A percentile compares a stretch with the other conserved stretches of the same genome.
phyloP scores from a whole-genome alignment of 2,888 invertebrate genomes.

The Acronicta aceris region DNA sequence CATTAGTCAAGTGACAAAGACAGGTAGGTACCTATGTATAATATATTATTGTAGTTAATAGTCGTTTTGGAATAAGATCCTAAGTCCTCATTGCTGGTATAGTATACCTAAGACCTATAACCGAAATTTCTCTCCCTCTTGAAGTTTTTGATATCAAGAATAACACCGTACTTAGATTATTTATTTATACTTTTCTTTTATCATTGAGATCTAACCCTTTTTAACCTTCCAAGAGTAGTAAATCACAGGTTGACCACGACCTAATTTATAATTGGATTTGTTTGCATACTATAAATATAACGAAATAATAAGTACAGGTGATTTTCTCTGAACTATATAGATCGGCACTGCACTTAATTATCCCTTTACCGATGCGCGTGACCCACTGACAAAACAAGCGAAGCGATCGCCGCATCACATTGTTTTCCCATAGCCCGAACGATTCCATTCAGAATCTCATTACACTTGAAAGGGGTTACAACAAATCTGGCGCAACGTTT shows the following conservation, averaged over 20 bases:
- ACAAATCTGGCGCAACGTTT: slow-evolving; percentile 87
- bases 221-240: too few species aligned
- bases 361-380: slow-evolving; percentile 71
- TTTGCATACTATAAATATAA: slow-evolving; percentile 12
- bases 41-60: too few species aligned
- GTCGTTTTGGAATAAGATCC: too few species aligned
- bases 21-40: too few species aligned
- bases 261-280: slow-evolving; percentile 12
- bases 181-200: too few species aligned
- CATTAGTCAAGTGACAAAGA: too few species aligned
- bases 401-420: slow-evolving; percentile 72
- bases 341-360: slow-evolving; percentile 59
- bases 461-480: slow-evolving; percentile 85
- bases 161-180: too few species aligned
- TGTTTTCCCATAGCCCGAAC: slow-evolving; percentile 85
- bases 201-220: too few species aligned
- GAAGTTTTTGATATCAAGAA: too few species aligned
- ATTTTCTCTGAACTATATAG: slow-evolving; percentile 45
- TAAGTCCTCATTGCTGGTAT: too few species aligned
- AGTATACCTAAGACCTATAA: too few species aligned
- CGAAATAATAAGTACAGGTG: slow-evolving; percentile 18
- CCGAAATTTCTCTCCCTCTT: neutral
- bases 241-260: too few species aligned
- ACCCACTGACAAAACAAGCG: slow-evolving; percentile 83
- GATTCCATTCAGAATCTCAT: slow-evolving; percentile 88